Conservation (phyloP, 1,140 invertebrate genomes). For the Polypedilum pembai region DNA sequence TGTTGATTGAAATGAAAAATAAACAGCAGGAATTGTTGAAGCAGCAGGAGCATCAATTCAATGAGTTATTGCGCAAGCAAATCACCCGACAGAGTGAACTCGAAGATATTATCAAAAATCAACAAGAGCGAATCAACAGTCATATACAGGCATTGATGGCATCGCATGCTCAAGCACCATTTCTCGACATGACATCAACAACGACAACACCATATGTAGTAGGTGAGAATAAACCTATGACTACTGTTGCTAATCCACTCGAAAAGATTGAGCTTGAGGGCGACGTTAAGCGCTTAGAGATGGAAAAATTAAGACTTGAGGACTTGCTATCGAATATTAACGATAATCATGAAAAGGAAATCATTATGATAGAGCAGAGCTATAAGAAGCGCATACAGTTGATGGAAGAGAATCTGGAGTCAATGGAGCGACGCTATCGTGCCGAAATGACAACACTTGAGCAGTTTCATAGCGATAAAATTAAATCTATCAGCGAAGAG, state of each 20-base stretch:
- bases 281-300: conserved; percentile 41
- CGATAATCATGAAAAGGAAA: conserved; percentile 44
- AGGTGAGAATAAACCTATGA: neutral
- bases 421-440: conserved; percentile 44
- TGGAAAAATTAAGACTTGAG: conserved; percentile 43
- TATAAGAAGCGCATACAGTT: conserved; percentile 48
- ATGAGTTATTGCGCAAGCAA: conserved; percentile 44
- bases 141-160: conserved; percentile 46
- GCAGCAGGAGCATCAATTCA: conserved; percentile 46
- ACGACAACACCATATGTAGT: neutral
- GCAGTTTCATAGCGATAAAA: conserved; percentile 41
- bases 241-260: conserved; percentile 31
- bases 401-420: conserved; percentile 43
- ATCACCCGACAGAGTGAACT: conserved; percentile 46
- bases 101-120: conserved; percentile 45
- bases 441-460: conserved; percentile 39
- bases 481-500: conserved; percentile 35
- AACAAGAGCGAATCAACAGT: conserved; percentile 48
- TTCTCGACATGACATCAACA: neutral
- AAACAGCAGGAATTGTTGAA: conserved; percentile 44
- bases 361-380: conserved; percentile 46
- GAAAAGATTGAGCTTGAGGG: conserved; percentile 38
- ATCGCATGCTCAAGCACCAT: conserved; percentile 35
- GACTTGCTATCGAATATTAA: conserved; percentile 41
- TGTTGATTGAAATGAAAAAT: conserved; percentile 44